Conservation (phyloP, 2,888 invertebrate species). For the Neelides folsomi region DNA sequence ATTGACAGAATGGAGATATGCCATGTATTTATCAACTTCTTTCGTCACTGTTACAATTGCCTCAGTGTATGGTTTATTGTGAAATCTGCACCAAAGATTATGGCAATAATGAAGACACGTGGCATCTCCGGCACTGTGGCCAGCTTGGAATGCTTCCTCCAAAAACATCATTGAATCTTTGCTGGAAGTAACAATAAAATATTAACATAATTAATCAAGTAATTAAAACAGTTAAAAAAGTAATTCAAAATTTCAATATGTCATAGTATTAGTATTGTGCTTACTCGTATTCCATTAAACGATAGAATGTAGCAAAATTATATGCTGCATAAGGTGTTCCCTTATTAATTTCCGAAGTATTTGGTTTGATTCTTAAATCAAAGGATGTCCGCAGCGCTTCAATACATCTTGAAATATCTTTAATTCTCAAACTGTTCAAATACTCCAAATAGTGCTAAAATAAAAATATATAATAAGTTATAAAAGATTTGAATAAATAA, state of each 20-base stretch:
- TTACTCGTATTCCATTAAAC: slow-evolving; percentile 24
- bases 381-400: slow-evolving; percentile 26
- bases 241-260: background rate
- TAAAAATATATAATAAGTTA: slow-evolving; percentile 9
- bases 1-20: slow-evolving; percentile 22
- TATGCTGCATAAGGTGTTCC: slow-evolving; percentile 29
- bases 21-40: slow-evolving; percentile 26
- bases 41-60: slow-evolving; percentile 21
- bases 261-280: background rate
- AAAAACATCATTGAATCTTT: slow-evolving; percentile 23
- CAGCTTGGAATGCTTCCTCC: slow-evolving; percentile 29
- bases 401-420: slow-evolving; percentile 43
- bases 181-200: slow-evolving; percentile 7
- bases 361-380: slow-evolving; percentile 27
- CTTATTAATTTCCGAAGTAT: slow-evolving; percentile 24
- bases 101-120: slow-evolving; percentile 29
- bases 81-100: slow-evolving; percentile 26
- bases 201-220: background rate
- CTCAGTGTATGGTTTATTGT: slow-evolving; percentile 22
- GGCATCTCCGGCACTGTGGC: slow-evolving; percentile 26
- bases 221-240: background rate
- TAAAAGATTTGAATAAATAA: too few species aligned
- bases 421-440: slow-evolving; percentile 71
- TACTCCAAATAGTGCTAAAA: slow-evolving; percentile 79
- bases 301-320: slow-evolving; percentile 28